Evolutionary conservation across 2,888 invertebrate species (phyloP).

Genomic region (Acanthosepion lycidas): DNA sequence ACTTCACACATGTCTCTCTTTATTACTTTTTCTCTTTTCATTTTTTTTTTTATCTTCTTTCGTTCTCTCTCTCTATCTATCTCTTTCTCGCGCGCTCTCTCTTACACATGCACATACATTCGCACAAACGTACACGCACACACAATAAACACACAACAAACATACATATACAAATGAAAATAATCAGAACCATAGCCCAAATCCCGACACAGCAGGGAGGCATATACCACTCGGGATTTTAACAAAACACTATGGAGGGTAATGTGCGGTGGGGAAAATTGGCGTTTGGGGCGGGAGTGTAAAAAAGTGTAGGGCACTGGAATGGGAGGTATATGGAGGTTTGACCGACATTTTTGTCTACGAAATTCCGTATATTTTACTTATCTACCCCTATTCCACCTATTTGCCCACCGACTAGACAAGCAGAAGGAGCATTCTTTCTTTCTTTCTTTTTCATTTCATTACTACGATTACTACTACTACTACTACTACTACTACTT

Average conservation of each 20-base stretch:
- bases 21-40: neutral
- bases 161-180: neutral
- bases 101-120: too few species aligned
- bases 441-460: neutral
- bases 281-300: slow-evolving; percentile 24
- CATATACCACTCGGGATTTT: slow-evolving; percentile 33
- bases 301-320: neutral
- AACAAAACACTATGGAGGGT: slow-evolving; percentile 6
- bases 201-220: neutral
- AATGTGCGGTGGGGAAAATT: neutral
- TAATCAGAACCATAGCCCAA: neutral
- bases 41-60: neutral
- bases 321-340: neutral
- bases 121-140: too few species aligned
- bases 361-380: slow-evolving; percentile 21
- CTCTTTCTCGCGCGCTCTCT: neutral
- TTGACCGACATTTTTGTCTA: slow-evolving; percentile 33
- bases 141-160: neutral
- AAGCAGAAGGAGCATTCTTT: neutral
- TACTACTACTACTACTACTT: neutral
- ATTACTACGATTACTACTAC: neutral
- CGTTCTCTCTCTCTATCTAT: neutral
- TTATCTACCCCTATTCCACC: neutral
- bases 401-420: neutral
- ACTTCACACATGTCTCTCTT: neutral